Base-by-base conservation (phyloP, 2,888 invertebrate genomes). In the Latheticus oryzae region DNA sequence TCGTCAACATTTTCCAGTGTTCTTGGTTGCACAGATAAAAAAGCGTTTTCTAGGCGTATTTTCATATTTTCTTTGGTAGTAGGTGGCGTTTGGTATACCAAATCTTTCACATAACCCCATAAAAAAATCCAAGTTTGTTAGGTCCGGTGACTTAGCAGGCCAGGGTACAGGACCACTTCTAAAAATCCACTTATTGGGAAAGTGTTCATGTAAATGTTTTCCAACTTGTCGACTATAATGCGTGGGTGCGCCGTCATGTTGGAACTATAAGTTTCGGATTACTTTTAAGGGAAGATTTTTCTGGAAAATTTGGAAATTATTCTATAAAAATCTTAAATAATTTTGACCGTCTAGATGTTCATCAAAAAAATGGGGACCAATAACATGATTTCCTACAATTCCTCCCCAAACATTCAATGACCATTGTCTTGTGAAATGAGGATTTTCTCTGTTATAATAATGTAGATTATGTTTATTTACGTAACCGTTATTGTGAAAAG, bases 121-220 rank as follows among this genome's bases (percentile, higher is more conserved):
- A n/a, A 55, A 17, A 38, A 58, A 48, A 40, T 61, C 48, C 8
- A 61, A 23, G 3, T 42, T 33, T 1, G 58, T 48, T 7, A 53
- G 48, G 17, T 53, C 53, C 3, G 53, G 58, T 7, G 51, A 52
- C 26, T 38, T 48, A 7, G 48, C 33, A 17, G 53, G 58, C 52
- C 58, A 60, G 9, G 35, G 37, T 24, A 38, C 52, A 15, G 5
- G 5, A 11, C 45, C 53, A 23, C 58, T 7, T 37, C 53, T 50
- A 4, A 37, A 35, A 5, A 35, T 35, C 35, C 35, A 54, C 19
- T 30, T 23, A 15, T 24, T 24, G 9, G 21, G 16, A 19, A 53
- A 55, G 15, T 37, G 21, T 7, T 11, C 13, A 17, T 53, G 28
- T 11, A 52, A 28, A 17, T 40, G 53, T n/a, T 51, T 13, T 5